phyloP scores from a whole-genome alignment of 1,140 invertebrate species.

The Stratiolaelaps scimitus region DNA sequence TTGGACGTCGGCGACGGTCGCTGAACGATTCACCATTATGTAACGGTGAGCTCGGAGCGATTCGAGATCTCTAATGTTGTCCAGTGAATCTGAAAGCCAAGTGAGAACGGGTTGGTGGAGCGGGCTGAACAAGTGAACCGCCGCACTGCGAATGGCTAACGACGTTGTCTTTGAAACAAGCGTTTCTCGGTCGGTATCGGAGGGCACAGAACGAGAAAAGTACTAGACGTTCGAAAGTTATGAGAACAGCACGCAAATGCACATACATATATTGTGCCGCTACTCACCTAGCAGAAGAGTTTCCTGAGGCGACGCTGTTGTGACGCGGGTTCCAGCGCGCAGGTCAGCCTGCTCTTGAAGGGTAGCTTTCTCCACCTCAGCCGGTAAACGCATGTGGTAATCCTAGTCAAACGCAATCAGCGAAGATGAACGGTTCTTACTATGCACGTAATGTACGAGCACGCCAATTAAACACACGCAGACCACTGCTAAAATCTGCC shows the following conservation, averaged over 20 bases:
- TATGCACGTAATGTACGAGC: no score
- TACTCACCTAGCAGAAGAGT: neutral
- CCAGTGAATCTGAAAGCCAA: no score
- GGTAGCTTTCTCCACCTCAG: neutral
- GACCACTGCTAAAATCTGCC: no score
- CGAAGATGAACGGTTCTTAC: no score
- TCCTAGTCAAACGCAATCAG: no score
- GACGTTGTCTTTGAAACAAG: neutral
- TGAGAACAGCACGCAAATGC: neutral
- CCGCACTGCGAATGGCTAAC: no score
- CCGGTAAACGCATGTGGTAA: neutral
- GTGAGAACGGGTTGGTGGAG: no score
- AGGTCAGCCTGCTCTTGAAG: neutral
- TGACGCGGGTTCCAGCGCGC: neutral
- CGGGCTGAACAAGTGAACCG: no score
- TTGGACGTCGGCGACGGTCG: neutral
- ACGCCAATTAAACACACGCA: no score
- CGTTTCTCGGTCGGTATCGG: neutral
- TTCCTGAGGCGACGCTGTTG: neutral
- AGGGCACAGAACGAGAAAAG: neutral
- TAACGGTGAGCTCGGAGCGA: neutral
- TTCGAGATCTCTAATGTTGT: no score
- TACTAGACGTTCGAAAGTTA: neutral
- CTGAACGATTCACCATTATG: neutral
- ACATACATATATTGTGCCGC: neutral